Evolutionary conservation across 1,140 invertebrate species (phyloP), one percentile per base, ranked within the genome.

Genomic region (Campoletis sonorensis): DNA sequence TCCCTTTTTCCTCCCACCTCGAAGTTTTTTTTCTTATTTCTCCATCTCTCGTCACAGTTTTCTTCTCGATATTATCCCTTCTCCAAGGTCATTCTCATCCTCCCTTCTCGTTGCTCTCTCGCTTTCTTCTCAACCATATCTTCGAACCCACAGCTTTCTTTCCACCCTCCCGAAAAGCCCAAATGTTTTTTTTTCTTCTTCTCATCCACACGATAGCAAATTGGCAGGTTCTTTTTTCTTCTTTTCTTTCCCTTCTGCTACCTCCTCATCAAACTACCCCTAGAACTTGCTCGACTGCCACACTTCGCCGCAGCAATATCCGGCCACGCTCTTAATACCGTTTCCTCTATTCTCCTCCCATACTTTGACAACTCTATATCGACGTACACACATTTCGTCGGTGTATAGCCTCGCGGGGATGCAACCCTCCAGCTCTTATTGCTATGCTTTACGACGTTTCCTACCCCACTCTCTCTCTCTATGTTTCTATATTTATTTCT

Each of bases 61-160:
- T 10, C 40, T 45, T 45, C 40, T 45, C 40, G 40, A 45, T 45
- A 45, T 45, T 13, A 45, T 45, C 40, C 40, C 40, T 21, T n/a
- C 51, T 54, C 61, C 4, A 26, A 23, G 26, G 10, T 27, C 61
- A 64, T 23, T 27, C 23, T 26, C 8, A 64, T 27, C 26, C 8
- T 26, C 10, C 23, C 61, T 27, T 13, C 26, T 16, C 23, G 61
- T 11, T 10, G 58, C 37, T 37, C 37, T 37, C 40, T 10, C 8
- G 40, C 40, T 61, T 61, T 61, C 23, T 27, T 26, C 61, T 1
- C 1, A 23, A 0, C n/a, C 23, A 64, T 64, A 27, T n/a, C 18
- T 81, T 45, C 40, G 40, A 45, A 45, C 26, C 58, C 26, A 75
- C 81, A 51, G 75, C 78, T 75, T 82, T 79, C 5, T 82, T n/a